Conservation (phyloP, 2,888 invertebrate species). For the Aporophyla lueneburgensis region DNA sequence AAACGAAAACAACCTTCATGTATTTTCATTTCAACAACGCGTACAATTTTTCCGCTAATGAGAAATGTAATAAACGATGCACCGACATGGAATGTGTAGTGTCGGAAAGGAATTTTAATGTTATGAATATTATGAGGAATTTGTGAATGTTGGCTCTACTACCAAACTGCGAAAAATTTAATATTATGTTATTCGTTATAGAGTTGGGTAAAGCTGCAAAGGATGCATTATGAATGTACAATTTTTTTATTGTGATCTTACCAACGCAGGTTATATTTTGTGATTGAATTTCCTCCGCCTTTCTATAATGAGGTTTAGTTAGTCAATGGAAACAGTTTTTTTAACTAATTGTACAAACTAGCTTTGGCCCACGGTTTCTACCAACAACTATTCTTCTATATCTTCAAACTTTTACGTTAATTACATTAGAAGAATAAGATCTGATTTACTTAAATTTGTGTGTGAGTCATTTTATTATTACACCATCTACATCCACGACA, state of each 20-base stretch:
- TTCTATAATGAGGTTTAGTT: neutral
- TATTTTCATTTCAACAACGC: conserved; percentile 17
- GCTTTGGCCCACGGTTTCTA: no score
- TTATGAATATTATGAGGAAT: conserved; percentile 26
- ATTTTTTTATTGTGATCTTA: neutral
- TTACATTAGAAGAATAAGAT: neutral
- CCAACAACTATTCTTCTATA: no score
- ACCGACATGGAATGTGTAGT: conserved; percentile 33
- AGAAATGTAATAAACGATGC: conserved; percentile 58
- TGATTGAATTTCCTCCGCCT: neutral
- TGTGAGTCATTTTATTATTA: neutral
- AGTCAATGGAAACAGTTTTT: neutral
- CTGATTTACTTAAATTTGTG: neutral
- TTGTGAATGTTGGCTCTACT: neutral
- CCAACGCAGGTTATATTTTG: neutral
- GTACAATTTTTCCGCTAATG: conserved; percentile 47
- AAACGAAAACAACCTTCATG: conserved; percentile 14
- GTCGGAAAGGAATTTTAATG: conserved; percentile 52
- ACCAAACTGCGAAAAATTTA: neutral
- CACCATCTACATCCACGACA: neutral
- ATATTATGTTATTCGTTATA: neutral
- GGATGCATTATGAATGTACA: neutral
- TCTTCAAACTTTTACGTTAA: no score
- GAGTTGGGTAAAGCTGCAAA: no score
- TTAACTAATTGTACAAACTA: no score